Evolutionary conservation across 1,140 invertebrate species (phyloP), one percentile per base, ranked within the genome.

Genomic region (Cepaea nemoralis): DNA sequence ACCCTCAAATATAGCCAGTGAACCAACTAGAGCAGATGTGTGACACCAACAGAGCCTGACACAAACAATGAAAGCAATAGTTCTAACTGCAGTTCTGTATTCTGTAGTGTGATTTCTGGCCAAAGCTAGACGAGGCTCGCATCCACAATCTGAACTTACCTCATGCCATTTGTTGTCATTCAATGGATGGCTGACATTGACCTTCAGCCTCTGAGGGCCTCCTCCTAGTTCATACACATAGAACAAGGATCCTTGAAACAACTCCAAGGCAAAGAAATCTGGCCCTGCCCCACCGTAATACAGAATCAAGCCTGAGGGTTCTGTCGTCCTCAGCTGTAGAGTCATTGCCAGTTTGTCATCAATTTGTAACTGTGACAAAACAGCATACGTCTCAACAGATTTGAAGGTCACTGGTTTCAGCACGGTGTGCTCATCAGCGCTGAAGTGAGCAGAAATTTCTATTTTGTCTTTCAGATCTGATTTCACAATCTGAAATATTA

Each of bases 121-220:
- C n/a, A n/a, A n/a, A n/a, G n/a, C n/a, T n/a, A n/a, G n/a, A n/a
- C n/a, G n/a, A n/a, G n/a, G n/a, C n/a, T n/a, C n/a, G n/a, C n/a
- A n/a, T n/a, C n/a, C n/a, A n/a, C n/a, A n/a, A 55, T 19, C 50
- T 14, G 3, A 19, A 59, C 66, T 59, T 0, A 98, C 96, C 0
- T 96, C 94, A 90, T 99, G 97, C 97, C 97, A 99, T 87, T 95
- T 94, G 88, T 98, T 97, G 87, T 99, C 97, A 88, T 97, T 98
- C 82, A 98, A 92, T 70, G 94, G 94, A 33, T 86, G 63, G 31
- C 81, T 82, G 12, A 83, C 85, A 71, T 88, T 87, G n/a, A 86
- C 86, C 0, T 84, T 71, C 59, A 90, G 83, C 24, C 87, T 78
- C 37, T 88, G 85, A 0, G 87, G 70, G 24, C 90, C 91, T 45